phyloP scores from a whole-genome alignment of 2,888 invertebrate genomes.

The Orchesellides sinensis region DNA sequence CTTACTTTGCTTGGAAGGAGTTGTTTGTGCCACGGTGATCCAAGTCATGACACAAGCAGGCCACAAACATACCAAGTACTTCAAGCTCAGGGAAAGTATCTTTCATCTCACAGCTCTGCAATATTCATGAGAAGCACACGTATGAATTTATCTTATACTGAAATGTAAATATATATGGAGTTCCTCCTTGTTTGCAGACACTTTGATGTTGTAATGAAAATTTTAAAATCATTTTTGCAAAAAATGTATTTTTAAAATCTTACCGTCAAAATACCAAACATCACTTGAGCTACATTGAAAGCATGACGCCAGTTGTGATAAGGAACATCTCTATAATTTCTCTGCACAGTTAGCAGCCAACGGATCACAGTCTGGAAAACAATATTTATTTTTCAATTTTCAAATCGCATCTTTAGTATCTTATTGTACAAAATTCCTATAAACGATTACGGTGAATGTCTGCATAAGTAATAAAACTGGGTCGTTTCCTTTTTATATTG shows the following conservation, averaged over 20 bases:
- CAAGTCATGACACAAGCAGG: conserved; percentile 81
- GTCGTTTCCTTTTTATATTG: neutral
- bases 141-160: no score
- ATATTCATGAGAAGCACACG: conserved; percentile 94
- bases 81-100: conserved; percentile 77
- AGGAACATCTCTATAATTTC: conserved; percentile 80
- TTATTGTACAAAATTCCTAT: no score
- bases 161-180: no score
- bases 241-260: conserved; percentile 73
- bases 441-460: neutral
- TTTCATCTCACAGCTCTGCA: conserved; percentile 77
- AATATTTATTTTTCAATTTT: no score
- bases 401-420: no score
- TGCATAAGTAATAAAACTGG: neutral
- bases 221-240: neutral
- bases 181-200: neutral
- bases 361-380: conserved; percentile 78
- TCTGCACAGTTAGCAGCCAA: conserved; percentile 79
- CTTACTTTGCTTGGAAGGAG: conserved; percentile 80
- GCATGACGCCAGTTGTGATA: conserved; percentile 81
- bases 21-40: conserved; percentile 82
- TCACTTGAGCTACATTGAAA: conserved; percentile 80
- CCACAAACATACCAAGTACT: conserved; percentile 80
- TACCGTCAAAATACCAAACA: conserved; percentile 79
- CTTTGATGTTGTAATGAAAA: neutral